Base-by-base conservation (phyloP, 1,140 invertebrate genomes). In the Argopecten irradians region DNA sequence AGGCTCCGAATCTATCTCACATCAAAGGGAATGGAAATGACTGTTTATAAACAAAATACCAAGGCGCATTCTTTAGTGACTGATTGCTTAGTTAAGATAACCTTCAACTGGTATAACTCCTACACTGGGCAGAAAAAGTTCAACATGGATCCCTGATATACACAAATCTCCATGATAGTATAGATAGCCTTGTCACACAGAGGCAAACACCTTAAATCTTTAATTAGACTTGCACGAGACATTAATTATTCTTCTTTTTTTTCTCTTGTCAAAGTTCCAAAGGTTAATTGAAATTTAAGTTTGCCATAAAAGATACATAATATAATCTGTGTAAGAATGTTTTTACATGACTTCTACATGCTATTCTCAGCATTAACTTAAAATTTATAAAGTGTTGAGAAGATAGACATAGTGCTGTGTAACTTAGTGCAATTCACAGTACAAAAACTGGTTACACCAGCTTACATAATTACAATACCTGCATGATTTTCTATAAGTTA, bases 1-100 rank as follows among this genome's bases (percentile, higher is more conserved):
- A 71, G 22, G 55, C 22, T n/a, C 55, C 5, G n/a, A 28, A 28
- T n/a, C n/a, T 71, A n/a, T 28, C 55, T 28, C 2, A 71, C 55
- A 28, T 71, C 55, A 71, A 71, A 71, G 22, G n/a, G 55, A 16
- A 22, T 71, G 2, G 2, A 71, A 71, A 71, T 71, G 55, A 28
- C n/a, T 71, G 55, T 71, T 71, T 71, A 71, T 71, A 71, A 71
- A 71, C 55, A 71, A 71, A 71, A 71, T 71, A 71, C 55, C 55
- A 71, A 71, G 55, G 22, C n/a, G n/a, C 55, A 71, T 71, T 71
- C 55, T 71, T 28, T 28, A 28, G 22, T n/a, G 2, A 2, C 55
- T 71, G 55, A 71, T 71, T 71, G 55, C 55, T 71, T 28, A 71
- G 55, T 71, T 71, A 71, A 71, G 55, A 71, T 71, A 71, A 71